Base-by-base conservation (phyloP, 2,888 invertebrate species). In the Parnassius glacialis region DNA sequence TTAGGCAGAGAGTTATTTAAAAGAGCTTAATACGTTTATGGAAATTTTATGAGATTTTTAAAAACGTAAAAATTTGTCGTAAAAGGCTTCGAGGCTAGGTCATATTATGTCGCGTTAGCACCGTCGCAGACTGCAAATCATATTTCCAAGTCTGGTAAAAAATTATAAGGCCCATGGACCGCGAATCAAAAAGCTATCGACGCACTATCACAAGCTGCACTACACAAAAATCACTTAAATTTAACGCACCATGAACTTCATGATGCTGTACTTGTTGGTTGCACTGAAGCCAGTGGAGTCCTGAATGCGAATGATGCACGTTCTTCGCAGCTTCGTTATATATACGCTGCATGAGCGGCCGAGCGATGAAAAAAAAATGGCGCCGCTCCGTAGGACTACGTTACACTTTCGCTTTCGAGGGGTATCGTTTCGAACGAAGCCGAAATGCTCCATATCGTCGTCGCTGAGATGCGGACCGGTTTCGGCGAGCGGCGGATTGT, bases 261-360 rank as follows among this genome's bases (percentile, higher is more conserved):
- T 92, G 92, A 90, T 90, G 92, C 92, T 88, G 81, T 76, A 75
- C 80, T 82, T 76, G 81, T 81, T 79, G 90, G 86, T 85, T 91
- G 92, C 91, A 92, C 92, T 92, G 92, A 90, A 92, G 92, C 74
- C 88, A 85, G 82, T 80, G 84, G 83, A 79, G 87, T 90, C 87
- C 92, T 90, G 90, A 91, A 90, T 90, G 90, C 84, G 92, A 92
- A 87, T 92, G 92, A 92, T 92, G 90, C 87, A 84, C 85, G 87
- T 73, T 81, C 76, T 79, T 73, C 72, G 78, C 74, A 70, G 79
- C 85, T 78, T 81, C 84, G 88, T 80, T 87, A 87, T 91, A 91
- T 91, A 92, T 92, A 91, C 86, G 81, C 82, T 72, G 80, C 76
- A 85, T 79, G 85, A 87, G 88, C 79, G 89, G 80, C 85, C 81